Evolutionary conservation across 2,113 vertebrate species (phyloP), one percentile per base, ranked within the genome.

Genomic region (Odobenus rosmarus): DNA sequence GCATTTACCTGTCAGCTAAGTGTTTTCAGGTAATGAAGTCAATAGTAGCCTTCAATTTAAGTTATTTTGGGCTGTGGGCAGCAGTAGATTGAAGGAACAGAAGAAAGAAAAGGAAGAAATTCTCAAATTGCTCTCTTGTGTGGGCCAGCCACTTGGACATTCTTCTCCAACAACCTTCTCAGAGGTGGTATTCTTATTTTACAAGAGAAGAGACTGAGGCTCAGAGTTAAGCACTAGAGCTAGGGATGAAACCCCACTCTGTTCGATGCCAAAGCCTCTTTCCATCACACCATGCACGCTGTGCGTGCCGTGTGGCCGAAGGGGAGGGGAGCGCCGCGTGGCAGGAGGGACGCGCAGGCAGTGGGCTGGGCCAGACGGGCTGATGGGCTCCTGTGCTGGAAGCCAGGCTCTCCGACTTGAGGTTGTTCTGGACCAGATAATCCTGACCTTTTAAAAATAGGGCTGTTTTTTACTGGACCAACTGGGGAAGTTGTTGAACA

Each of bases 211-310:
- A 92, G 9, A 5, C 26, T 72, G 72, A 81, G 8, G 31, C 46
- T 83, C 57, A 53, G 57, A 36, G 64, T 85, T 85, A 93, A 76
- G 57, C 18, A n/a, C 80, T 90, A 31, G 79, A 87, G 42, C 57
- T 74, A 76, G 46, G 83, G 86, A 26, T 61, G 72, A 89, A n/a
- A 14, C 39, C 24, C 67, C 72, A 59, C 33, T 85, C 19, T 31
- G 5, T 55, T 39, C 21, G 39, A 24, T 64, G 31, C 84, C 46
- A 53, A 31, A 39, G 82, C 46, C 77, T 23, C 16, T 94, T 67
- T 62, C 14, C 62, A 7, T 19, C 28, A 18, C 14, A 21, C 36
- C 4, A 0, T 0, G 33, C 8, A 4, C 7, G 11, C 42, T 26
- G 26, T 31, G 42, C 42, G 74, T 31, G 42, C 74, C 4, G 13